Base-by-base conservation (phyloP, 2,888 invertebrate species). In the Drosophila nr. medialis region DNA sequence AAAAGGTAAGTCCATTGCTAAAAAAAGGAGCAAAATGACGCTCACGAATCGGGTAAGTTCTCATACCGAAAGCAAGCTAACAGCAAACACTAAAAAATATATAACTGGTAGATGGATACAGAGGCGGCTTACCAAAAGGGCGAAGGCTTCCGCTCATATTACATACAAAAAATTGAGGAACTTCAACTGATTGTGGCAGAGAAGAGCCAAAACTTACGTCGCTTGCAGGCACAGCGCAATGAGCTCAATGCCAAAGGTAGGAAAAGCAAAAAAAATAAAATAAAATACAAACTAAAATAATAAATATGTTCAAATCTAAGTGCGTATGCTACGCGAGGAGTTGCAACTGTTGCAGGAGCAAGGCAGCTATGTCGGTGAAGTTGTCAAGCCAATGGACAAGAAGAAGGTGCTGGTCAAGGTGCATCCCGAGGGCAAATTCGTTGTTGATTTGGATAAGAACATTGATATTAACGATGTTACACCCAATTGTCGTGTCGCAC, bases 311-410 rank as follows among this genome's bases (percentile, higher is more conserved):
- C 11, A 21, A 1, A 21, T 93, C 93, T 30, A 90, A 97, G 99
- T 99, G 51, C 96, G 99, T 38, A 98, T 99, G 98, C 93, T 99
- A 72, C 96, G 99, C 11, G 99, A 99, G 92, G 99, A 99, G 92
- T 94, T 99, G 1, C 99, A 99, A 93, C 94, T 99, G 32, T 94
- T 99, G 15, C 97, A 97, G 92, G 99, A 99, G 91, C 99, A 99
- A 93, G 99, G 99, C 18, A 99, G 99, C 24, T 99, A 99, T 94
- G 99, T 99, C 4, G 99, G 99, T 13, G 99, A 99, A 94, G 99
- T 99, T 6, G 99, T 99, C 0, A 99, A 99, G 92, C 99, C 99
- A 0, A 99, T 99, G 99, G 99, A 99, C 93, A 99, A 99, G 93
- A 99, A 99, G 94, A 99, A 99, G 93, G 99, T 99, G 0, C 94